These are phyloP conservation scores for Sphaeramia orbicularis DNA, from an alignment of 2,797 vertebrate genomes.

Conservation along the genomic window DNA sequence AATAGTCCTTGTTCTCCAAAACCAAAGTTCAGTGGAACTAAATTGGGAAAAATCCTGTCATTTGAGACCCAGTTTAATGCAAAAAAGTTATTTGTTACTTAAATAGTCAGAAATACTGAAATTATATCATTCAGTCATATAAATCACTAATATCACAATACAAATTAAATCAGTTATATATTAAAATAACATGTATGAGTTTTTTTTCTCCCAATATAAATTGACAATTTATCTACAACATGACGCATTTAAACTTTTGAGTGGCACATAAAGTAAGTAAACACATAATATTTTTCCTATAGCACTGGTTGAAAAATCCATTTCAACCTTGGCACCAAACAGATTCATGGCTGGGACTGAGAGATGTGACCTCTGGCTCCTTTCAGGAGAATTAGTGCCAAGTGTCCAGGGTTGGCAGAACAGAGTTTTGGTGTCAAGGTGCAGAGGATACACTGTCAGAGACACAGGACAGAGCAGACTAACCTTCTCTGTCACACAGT, in stretches of 20 bases:
- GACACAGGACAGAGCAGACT: slow-evolving; percentile 13
- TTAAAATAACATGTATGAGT: not conserved
- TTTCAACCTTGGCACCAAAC: slow-evolving; percentile 9
- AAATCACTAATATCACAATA: not conserved
- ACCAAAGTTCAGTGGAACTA: not conserved
- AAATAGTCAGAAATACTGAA: too few species aligned
- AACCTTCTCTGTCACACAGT: slow-evolving; percentile 10
- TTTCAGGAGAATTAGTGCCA: slow-evolving; percentile 32
- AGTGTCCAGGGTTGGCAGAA: slow-evolving; percentile 28
- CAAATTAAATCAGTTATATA: not conserved
- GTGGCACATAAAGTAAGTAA: too few species aligned
- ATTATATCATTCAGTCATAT: too few species aligned
- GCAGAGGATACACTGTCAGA: slow-evolving; percentile 4
- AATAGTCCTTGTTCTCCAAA: slow-evolving; percentile 12
- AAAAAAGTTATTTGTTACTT: not conserved
- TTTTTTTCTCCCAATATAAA: too few species aligned
- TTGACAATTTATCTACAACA: too few species aligned
- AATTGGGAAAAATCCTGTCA: not conserved
- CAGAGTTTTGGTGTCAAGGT: slow-evolving; percentile 14
- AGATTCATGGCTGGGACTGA: slow-evolving; percentile 9
- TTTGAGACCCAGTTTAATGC: slow-evolving; percentile 7
- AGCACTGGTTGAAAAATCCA: not conserved
- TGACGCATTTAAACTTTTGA: too few species aligned
- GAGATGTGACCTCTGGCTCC: slow-evolving; percentile 38
- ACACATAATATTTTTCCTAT: too few species aligned